Percentiles rank a stretch among this genome's conserved stretches.
Evolutionary conservation across 2,113 vertebrate genomes (phyloP).

Genomic region (Calyptommatus sinebrachiatus): DNA sequence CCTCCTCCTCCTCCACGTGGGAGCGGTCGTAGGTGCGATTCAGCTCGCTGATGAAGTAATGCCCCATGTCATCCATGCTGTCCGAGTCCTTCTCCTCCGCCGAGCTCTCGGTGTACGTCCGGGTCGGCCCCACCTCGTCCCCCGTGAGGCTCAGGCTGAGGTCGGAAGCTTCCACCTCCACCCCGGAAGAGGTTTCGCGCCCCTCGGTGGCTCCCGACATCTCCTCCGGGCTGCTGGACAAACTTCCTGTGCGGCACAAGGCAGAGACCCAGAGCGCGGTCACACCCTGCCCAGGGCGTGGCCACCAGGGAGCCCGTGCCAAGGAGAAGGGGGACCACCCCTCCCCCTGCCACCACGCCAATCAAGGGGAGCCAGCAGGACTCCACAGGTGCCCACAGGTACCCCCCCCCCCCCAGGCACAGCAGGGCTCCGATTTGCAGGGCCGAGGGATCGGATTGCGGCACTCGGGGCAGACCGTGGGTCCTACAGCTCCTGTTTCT

Average conservation of each 20-base stretch:
- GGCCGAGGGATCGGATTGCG: background rate
- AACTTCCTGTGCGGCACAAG: constrained; percentile 53
- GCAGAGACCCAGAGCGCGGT: fast-evolving
- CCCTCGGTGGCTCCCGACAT: constrained; percentile 74
- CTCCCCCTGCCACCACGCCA: background rate
- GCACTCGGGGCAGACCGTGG: background rate
- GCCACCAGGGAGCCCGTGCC: background rate
- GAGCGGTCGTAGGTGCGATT: constrained; percentile 74
- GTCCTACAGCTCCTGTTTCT: background rate
- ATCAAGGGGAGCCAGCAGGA: background rate
- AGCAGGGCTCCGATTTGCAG: background rate
- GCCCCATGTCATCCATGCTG: constrained; percentile 92
- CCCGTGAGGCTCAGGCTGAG: constrained; percentile 76
- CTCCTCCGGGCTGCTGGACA: constrained; percentile 77
- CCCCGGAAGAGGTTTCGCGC: constrained; percentile 74
- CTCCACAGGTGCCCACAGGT: no score
- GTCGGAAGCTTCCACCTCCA: constrained; percentile 78
- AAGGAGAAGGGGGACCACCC: background rate
- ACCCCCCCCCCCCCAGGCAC: background rate
- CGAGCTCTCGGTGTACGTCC: constrained; percentile 67
- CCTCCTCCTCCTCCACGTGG: constrained; percentile 77
- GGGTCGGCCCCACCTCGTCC: constrained; percentile 68
- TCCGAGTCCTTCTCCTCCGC: constrained; percentile 88
- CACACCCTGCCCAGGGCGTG: background rate
- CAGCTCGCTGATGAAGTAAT: constrained; percentile 87